Evolutionary conservation across 2,888 invertebrate genomes (phyloP).

Genomic region (Clistopyga incitator): DNA sequence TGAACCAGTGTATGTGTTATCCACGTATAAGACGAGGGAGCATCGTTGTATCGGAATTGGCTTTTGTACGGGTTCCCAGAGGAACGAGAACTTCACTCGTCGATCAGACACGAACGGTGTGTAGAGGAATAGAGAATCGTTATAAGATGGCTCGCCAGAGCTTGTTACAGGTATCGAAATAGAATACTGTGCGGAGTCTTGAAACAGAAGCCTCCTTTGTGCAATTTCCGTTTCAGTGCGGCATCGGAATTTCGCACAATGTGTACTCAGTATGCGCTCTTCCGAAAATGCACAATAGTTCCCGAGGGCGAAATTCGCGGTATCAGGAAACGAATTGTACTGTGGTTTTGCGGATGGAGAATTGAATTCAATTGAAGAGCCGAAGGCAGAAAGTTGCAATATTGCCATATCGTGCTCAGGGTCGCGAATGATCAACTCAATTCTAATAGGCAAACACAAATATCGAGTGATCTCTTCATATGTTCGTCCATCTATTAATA

Average conservation of each 20-base stretch:
- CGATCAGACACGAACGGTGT: slow-evolving; percentile 1
- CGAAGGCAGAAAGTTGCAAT: too few species aligned
- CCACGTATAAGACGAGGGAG: slow-evolving; percentile 1
- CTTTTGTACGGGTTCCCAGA: slow-evolving; percentile 25
- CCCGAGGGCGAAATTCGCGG: background rate
- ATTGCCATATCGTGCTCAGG: too few species aligned
- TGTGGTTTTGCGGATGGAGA: background rate
- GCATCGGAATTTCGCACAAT: background rate
- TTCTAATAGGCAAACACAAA: too few species aligned
- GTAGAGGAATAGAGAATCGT: background rate
- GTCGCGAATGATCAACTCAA: too few species aligned
- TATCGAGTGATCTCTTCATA: too few species aligned
- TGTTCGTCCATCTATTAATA: too few species aligned
- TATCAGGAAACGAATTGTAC: background rate
- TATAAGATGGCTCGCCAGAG: slow-evolving; percentile 2
- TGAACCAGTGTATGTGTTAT: background rate
- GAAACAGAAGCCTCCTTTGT: slow-evolving; percentile 1
- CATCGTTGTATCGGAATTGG: slow-evolving; percentile 18
- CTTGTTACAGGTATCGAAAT: slow-evolving; percentile 16
- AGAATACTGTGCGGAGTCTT: background rate
- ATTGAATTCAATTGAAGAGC: too few species aligned
- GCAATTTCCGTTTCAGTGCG: slow-evolving; percentile 22
- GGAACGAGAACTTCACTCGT: background rate
- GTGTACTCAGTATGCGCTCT: background rate
- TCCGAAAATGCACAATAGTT: background rate